Conservation (phyloP, 1,140 invertebrate genomes). For the Zelostemma sp. region DNA sequence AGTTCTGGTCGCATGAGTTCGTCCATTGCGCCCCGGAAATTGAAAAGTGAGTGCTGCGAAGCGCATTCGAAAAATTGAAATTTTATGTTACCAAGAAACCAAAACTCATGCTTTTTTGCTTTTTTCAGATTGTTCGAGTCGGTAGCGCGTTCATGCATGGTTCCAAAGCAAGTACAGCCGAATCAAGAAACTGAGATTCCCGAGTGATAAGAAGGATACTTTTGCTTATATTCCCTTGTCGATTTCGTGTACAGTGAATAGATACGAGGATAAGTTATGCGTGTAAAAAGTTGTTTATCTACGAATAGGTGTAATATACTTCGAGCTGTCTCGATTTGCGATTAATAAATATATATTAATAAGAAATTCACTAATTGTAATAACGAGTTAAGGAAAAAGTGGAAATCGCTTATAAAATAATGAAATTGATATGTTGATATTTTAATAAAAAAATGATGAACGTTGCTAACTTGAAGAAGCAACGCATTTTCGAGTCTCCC, state of each 20-base stretch:
- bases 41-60: conserved; percentile 83
- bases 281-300: conserved; percentile 69
- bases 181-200: conserved; percentile 73
- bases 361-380: conserved; percentile 53
- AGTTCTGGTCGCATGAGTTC: conserved; percentile 99
- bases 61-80: not conserved
- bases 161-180: conserved; percentile 79
- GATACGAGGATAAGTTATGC: conserved; percentile 58
- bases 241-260: conserved; percentile 66
- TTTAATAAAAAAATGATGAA: conserved; percentile 51
- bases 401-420: conserved; percentile 48
- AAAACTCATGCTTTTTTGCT: conserved; percentile 54
- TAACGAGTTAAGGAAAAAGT: conserved; percentile 40
- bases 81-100: not conserved
- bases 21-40: conserved; percentile 99
- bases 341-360: conserved; percentile 37
- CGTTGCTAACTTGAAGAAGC: conserved; percentile 54
- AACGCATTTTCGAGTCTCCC: conserved; percentile 56
- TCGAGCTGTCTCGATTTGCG: conserved; percentile 40
- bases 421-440: conserved; percentile 56
- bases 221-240: conserved; percentile 51
- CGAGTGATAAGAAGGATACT: conserved; percentile 70
- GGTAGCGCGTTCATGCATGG: conserved; percentile 93
- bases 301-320: conserved; percentile 64
- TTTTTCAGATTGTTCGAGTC: conserved; percentile 88